These are phyloP conservation scores for Trachythela sp. DNA, from an alignment of 64 coral and sea anemone genomes.

Conservation along the genomic window DNA sequence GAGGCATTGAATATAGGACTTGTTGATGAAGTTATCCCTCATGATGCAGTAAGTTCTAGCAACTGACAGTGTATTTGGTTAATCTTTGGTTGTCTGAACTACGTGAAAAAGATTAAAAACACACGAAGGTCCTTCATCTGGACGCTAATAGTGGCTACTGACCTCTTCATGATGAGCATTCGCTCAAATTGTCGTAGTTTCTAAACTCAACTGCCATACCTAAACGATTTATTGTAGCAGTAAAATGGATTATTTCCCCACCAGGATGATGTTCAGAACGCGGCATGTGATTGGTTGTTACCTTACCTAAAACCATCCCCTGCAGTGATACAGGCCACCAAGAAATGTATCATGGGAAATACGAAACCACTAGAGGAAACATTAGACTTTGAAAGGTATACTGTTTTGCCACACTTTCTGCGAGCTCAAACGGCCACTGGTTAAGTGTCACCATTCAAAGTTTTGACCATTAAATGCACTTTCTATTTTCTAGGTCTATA, in stretches of 20 bases:
- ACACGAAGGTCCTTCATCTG: no score
- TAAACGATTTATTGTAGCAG: no score
- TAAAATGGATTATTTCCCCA: not conserved
- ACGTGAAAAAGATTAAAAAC: no score
- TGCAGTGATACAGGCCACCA: conserved; percentile 67
- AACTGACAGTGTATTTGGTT: not conserved
- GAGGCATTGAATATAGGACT: conserved; percentile 62
- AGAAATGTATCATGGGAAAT: conserved; percentile 55
- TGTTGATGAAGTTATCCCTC: conserved; percentile 60
- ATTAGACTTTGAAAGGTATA: conserved; percentile 68
- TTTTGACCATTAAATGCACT: not conserved
- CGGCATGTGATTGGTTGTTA: conserved; percentile 46
- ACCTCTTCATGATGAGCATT: no score
- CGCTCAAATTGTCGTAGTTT: no score
- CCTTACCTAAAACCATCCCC: conserved; percentile 54
- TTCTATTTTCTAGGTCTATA: conserved; percentile 57
- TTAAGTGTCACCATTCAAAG: not conserved
- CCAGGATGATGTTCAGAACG: conserved; percentile 39
- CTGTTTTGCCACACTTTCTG: not conserved
- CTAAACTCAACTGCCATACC: no score
- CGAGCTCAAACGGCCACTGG: not conserved
- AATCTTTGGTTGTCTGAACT: no score
- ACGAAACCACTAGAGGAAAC: conserved; percentile 30
- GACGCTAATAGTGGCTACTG: no score
- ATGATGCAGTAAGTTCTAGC: conserved; percentile 36